A percentile compares a stretch with the other conserved stretches of the same genome.
Evolutionary conservation across 2,113 vertebrate genomes (phyloP).

Genomic region (Otolemur garnettii): DNA sequence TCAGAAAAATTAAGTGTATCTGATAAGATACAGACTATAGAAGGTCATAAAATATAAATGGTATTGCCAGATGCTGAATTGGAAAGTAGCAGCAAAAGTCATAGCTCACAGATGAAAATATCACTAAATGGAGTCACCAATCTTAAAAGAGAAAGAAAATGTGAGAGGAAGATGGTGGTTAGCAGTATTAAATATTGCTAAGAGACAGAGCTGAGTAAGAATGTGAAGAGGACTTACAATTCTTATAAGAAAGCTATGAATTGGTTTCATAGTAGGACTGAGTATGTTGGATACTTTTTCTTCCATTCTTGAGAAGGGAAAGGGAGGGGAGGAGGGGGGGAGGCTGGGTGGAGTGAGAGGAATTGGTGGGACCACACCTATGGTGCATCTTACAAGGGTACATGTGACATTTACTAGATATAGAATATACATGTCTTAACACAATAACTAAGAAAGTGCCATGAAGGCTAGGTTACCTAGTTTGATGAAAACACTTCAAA

Average conservation of each 20-base stretch:
- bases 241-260: neutral
- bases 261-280: too few relatives aligned
- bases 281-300: too few relatives aligned
- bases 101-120: neutral
- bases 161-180: neutral
- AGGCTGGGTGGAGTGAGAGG: too few relatives aligned
- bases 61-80: fast-evolving
- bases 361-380: too few relatives aligned
- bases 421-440: too few relatives aligned
- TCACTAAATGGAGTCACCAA: neutral
- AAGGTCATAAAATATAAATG: neutral
- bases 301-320: too few relatives aligned
- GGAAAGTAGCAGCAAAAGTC: neutral
- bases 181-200: neutral
- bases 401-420: too few relatives aligned
- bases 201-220: neutral
- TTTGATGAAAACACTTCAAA: too few relatives aligned
- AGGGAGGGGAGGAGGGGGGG: too few relatives aligned
- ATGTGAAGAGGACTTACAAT: neutral
- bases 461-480: too few relatives aligned
- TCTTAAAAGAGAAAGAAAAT: neutral
- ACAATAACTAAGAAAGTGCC: too few relatives aligned
- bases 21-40: neutral
- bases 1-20: neutral
- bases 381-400: too few relatives aligned